These are phyloP conservation scores for Autographa pulchrina DNA, from an alignment of 2,888 invertebrate genomes.

Conservation along the genomic window DNA sequence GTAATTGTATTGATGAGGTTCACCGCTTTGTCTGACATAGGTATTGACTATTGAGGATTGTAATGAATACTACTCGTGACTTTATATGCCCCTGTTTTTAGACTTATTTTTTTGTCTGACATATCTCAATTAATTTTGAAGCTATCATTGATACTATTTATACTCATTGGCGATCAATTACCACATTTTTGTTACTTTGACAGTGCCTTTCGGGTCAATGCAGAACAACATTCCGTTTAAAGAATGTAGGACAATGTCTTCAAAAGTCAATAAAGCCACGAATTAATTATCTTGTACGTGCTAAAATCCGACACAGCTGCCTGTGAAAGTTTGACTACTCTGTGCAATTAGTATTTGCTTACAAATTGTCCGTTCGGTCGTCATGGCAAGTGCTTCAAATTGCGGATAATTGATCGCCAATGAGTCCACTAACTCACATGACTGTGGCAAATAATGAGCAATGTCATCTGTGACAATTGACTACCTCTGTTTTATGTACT, in stretches of 20 bases:
- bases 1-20: neutral
- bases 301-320: constrained; percentile 64
- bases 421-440: constrained; percentile 76
- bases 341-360: constrained; percentile 80
- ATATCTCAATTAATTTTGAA: too few species aligned
- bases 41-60: neutral
- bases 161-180: too few species aligned
- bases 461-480: constrained; percentile 61
- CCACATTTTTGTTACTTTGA: constrained; percentile 5
- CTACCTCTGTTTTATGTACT: constrained; percentile 52
- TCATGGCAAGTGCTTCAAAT: constrained; percentile 84
- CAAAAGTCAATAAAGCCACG: constrained; percentile 55
- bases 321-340: constrained; percentile 76
- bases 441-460: constrained; percentile 73
- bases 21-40: neutral
- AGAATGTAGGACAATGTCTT: constrained; percentile 57
- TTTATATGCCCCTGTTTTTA: neutral
- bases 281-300: constrained; percentile 73
- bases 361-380: constrained; percentile 75
- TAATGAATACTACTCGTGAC: neutral
- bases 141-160: too few species aligned
- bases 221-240: constrained; percentile 15
- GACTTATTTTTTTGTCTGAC: too few species aligned
- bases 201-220: constrained; percentile 30
- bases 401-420: constrained; percentile 84